Base-by-base conservation (phyloP, 2,113 vertebrate species). In the Ictidomys tridecemlineatus region DNA sequence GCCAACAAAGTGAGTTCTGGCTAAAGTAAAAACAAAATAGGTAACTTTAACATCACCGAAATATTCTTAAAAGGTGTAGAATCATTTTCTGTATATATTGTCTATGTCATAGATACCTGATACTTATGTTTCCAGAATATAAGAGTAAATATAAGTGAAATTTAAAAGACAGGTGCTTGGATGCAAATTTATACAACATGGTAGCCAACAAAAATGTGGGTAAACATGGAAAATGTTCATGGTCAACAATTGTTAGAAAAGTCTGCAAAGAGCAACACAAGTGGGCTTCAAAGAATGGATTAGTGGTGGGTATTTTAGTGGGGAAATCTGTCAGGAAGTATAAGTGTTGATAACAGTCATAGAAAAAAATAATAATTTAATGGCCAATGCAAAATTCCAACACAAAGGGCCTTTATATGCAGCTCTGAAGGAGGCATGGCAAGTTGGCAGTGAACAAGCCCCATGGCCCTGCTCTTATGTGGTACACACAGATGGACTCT, bases 391-490 rank as follows among this genome's bases (percentile, higher is more conserved):
- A 84, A 17, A 10, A 51, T 51, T 45, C 30, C 86, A 22, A 53
- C 34, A 51, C 18, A 4, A 67, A 79, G 8, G 4, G 10, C 37
- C 26, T 78, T 22, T 37, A 3, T 76, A 32, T 20, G 5, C 24
- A 51, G 5, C 13, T 2, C 28, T 37, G 48, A 73, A 1, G n/a
- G 28, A 14, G n/a, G 5, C 39, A 16, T 28, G 0, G 0, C 16
- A 42, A 61, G 22, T 2, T 3, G 24, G 2, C 39, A 78, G 34
- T 34, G 5, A 28, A 22, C 39, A n/a, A 42, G 39, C n/a, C 18
- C 8, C 0, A 1, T 80, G 22, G 7, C 4, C 42, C 48, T 37
- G 26, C 51, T 70, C 37, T 63, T 2, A 1, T 2, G 1, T 5
- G 30, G 22, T 18, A 28, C 5, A 30, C 8, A 3, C 0, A 4